A percentile compares a stretch with the other conserved stretches of the same genome.
Evolutionary conservation across 2,888 invertebrate genomes (phyloP).

Genomic region (Chesias legatella): DNA sequence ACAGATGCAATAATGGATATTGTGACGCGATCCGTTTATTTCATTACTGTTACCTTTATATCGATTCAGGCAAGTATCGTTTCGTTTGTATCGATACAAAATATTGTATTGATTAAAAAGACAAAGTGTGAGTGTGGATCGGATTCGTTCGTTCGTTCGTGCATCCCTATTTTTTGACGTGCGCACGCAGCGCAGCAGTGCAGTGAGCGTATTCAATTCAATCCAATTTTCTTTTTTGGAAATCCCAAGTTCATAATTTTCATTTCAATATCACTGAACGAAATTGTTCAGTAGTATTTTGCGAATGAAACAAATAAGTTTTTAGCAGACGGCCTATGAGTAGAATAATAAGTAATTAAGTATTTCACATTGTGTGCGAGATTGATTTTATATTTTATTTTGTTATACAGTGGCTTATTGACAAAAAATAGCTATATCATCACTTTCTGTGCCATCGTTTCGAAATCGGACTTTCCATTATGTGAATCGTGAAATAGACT

Average conservation of each 20-base stretch:
- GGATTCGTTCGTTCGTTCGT: too few species aligned
- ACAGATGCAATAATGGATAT: too few species aligned
- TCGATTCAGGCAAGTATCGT: too few species aligned
- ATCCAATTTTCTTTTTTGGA: conserved; percentile 36
- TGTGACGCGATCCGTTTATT: too few species aligned
- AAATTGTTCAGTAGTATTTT: conserved; percentile 23
- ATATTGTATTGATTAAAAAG: too few species aligned
- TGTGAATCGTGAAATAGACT: conserved; percentile 70
- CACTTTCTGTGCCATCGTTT: conserved; percentile 65
- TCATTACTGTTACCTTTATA: too few species aligned
- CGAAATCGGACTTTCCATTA: conserved; percentile 58
- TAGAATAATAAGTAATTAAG: conserved; percentile 53
- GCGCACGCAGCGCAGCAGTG: too few species aligned
- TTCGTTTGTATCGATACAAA: too few species aligned
- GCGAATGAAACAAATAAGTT: conserved; percentile 30
- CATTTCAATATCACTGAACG: conserved; percentile 5
- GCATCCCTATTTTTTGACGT: too few species aligned
- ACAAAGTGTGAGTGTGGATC: too few species aligned
- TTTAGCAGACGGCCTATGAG: conserved; percentile 42
- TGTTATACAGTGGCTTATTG: conserved; percentile 73
- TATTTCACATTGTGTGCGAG: conserved; percentile 65
- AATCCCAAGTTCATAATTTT: conserved; percentile 25
- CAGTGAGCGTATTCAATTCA: neutral
- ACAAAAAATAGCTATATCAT: conserved; percentile 66
- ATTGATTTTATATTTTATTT: conserved; percentile 75